Evolutionary conservation across 2,797 vertebrate genomes (phyloP).

Genomic region (Peromyscus melanophrys): DNA sequence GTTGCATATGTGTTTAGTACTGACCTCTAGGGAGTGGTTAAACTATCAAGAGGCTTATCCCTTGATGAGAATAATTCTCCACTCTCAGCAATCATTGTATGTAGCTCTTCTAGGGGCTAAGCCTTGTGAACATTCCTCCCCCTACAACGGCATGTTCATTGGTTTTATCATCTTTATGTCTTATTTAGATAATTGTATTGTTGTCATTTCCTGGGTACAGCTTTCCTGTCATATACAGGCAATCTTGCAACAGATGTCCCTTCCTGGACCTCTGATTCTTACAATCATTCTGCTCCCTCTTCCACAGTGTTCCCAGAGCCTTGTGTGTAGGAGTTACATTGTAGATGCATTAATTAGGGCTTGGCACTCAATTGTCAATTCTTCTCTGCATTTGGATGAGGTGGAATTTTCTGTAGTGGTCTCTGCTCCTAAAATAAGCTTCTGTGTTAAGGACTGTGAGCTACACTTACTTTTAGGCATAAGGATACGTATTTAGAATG

Average conservation of each 20-base stretch:
- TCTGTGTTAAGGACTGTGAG: not conserved
- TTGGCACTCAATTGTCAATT: not conserved
- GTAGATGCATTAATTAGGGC: not conserved
- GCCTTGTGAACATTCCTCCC: not conserved
- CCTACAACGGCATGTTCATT: not conserved
- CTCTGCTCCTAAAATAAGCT: not conserved
- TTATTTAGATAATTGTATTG: not conserved
- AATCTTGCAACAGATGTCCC: not conserved
- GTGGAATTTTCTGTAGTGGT: not conserved
- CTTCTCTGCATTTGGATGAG: not conserved
- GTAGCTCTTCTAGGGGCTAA: not conserved
- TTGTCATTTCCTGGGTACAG: not conserved
- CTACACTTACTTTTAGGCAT: too few relatives aligned
- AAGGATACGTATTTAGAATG: not conserved
- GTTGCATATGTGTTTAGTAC: not conserved
- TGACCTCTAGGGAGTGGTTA: not conserved
- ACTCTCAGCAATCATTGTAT: not conserved
- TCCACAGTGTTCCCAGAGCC: not conserved
- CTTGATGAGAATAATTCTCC: not conserved
- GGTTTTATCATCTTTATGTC: not conserved
- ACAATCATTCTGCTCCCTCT: not conserved
- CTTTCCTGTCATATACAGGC: not conserved
- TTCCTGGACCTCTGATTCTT: not conserved
- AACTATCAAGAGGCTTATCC: not conserved
- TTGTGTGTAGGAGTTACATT: not conserved